These are phyloP conservation scores for Rotaria sp. DNA, from an alignment of 2,888 invertebrate species.

Conservation along the genomic window DNA sequence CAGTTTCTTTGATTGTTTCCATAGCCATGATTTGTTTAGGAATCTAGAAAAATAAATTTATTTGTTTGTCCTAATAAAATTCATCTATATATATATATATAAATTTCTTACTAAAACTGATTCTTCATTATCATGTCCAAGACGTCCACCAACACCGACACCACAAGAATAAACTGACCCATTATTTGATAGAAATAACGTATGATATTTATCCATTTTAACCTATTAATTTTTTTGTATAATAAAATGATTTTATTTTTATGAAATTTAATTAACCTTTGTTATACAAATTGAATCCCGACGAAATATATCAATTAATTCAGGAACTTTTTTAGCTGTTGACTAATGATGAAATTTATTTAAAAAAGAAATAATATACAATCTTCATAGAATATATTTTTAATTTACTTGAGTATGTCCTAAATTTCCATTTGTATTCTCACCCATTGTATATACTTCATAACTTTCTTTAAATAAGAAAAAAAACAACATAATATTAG, in stretches of 20 bases:
- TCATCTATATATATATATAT: no score
- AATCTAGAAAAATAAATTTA: constrained; percentile 44
- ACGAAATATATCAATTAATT: constrained; percentile 63
- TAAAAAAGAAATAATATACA: no score
- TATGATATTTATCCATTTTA: constrained; percentile 70
- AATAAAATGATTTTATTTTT: not conserved
- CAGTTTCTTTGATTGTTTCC: constrained; percentile 55
- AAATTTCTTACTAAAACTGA: constrained; percentile 48
- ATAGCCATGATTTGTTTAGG: constrained; percentile 48
- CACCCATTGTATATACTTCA: constrained; percentile 22
- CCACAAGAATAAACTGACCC: constrained; percentile 70
- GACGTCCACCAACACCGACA: constrained; percentile 69
- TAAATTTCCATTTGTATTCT: constrained; percentile 21
- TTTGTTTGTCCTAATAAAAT: not conserved
- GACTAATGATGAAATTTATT: not conserved
- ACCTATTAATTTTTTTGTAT: constrained; percentile 58
- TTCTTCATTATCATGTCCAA: constrained; percentile 64
- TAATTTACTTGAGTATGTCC: not conserved
- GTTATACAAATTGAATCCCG: constrained; percentile 57
- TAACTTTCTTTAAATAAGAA: not conserved
- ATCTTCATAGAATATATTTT: no score
- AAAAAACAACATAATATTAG: no score
- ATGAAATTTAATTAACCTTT: constrained; percentile 56
- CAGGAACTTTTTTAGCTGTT: constrained; percentile 57
- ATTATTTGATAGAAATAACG: constrained; percentile 62